A percentile compares a stretch with the other conserved stretches of the same genome.
phyloP scores from a whole-genome alignment of 2,888 invertebrate genomes.

The Tolmerus cingulatus region DNA sequence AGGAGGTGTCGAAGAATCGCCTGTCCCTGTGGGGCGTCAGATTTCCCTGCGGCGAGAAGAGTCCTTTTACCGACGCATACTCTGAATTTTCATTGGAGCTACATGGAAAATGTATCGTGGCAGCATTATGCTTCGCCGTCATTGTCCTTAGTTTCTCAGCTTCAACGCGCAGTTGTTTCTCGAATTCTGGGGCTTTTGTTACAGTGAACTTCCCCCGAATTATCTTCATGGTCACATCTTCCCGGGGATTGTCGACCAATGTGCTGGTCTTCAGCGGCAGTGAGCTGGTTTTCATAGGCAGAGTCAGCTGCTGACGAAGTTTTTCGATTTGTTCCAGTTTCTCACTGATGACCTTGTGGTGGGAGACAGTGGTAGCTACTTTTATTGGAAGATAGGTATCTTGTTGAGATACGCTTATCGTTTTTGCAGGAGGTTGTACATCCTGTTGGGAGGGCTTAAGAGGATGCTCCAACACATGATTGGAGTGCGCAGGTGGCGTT shows the following conservation, averaged over 20 bases:
- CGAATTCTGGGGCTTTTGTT: constrained; percentile 60
- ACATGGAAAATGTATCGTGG: constrained; percentile 75
- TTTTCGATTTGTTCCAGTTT: constrained; percentile 8
- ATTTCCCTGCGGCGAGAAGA: constrained; percentile 64
- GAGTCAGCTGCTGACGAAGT: not conserved
- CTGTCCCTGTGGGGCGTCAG: constrained; percentile 75
- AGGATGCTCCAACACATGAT: constrained; percentile 2
- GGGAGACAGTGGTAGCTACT: not conserved
- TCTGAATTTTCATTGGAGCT: constrained; percentile 66
- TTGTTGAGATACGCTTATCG: not conserved
- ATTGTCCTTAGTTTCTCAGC: constrained; percentile 57
- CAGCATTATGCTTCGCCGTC: constrained; percentile 63
- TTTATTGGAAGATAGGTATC: not conserved
- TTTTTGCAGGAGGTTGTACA: not conserved
- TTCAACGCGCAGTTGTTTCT: constrained; percentile 55
- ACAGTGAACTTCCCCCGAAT: constrained; percentile 67
- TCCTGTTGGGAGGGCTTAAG: not conserved
- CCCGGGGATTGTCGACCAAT: constrained; percentile 53
- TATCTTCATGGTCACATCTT: constrained; percentile 55
- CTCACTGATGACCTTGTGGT: not conserved
- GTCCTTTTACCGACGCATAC: constrained; percentile 68
- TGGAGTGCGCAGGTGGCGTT: constrained; percentile 51
- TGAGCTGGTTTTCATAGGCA: not conserved
- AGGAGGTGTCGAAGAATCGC: constrained; percentile 81
- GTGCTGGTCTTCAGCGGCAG: constrained; percentile 35